Base-by-base conservation (phyloP, 2,888 invertebrate species). In the Ceriagrion tenellum region DNA sequence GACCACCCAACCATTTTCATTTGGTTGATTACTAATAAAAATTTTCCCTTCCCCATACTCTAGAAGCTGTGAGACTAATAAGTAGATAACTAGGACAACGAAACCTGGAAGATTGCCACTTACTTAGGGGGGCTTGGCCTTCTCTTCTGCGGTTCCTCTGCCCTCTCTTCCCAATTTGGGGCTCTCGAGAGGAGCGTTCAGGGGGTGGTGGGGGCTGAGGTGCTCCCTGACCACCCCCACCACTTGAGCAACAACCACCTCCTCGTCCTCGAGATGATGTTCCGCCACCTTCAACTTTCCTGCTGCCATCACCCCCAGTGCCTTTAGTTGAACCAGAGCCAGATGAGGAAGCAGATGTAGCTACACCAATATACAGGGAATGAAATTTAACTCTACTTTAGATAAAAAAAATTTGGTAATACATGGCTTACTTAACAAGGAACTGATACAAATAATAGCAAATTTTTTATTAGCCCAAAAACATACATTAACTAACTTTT, bases 81-180 rank as follows among this genome's bases (percentile, higher is more conserved):
- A 4, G 47, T 8, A 47, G 8, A 47, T 47, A 47, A 47, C 47
- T 47, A 47, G 2, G 47, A 47, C 2, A 47, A 8, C 47, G 8
- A 47, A 47, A 47, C 2, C 47, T 47, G 47, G 47, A 47, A 47
- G 47, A 8, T 30, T 56, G 16, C 18, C 1, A 56, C 95, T 90
- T 93, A 96, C 96, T 93, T 63, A 96, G 88, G 2, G 96, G 95
- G 13, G 95, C 95, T 12, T 95, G 95, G 30, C 90, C 95, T 55
- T 95, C 95, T 88, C 95, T 69, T 47, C 93, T 93, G 0, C 93
- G 69, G n/a, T 95, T 88, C 20, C 95, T 91, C 95, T 95, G 95
- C 18, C 90, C 74, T 55, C 95, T 95, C 59, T 95, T 95, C 16
- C 95, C 95, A 18, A 88, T 90, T 10, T 63, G 88, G n/a, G 95